phyloP scores from a whole-genome alignment of 2,888 invertebrate species.

The Drosophila tripunctata region DNA sequence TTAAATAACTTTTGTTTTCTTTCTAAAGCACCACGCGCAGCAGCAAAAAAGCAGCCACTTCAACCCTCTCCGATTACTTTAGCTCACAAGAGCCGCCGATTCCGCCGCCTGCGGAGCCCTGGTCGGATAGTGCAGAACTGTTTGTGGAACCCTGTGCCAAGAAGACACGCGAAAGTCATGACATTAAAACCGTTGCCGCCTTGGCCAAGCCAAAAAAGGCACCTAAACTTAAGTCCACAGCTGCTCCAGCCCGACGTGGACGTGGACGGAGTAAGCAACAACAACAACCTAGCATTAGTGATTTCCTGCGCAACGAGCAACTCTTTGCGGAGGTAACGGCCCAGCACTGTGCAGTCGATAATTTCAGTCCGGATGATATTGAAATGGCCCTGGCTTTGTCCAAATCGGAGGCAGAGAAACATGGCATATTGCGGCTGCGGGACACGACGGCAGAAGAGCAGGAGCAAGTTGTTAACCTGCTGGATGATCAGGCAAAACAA shows the following conservation, averaged over 20 bases:
- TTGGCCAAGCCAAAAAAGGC: slow-evolving; percentile 64
- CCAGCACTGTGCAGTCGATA: slow-evolving; percentile 83
- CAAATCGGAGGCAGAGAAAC: slow-evolving; percentile 85
- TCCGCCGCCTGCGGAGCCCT: no score
- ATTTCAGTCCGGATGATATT: slow-evolving; percentile 88
- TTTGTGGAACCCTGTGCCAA: slow-evolving; percentile 35
- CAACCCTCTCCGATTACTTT: slow-evolving; percentile 71
- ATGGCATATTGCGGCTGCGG: slow-evolving; percentile 30
- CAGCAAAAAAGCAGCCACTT: slow-evolving; percentile 27
- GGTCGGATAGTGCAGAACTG: no score
- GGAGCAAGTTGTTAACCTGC: slow-evolving; percentile 44
- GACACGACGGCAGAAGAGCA: slow-evolving; percentile 43
- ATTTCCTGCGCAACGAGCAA: slow-evolving; percentile 81
- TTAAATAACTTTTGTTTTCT: slow-evolving; percentile 35
- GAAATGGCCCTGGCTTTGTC: slow-evolving; percentile 89
- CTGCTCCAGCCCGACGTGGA: slow-evolving; percentile 20
- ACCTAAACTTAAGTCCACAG: slow-evolving; percentile 59
- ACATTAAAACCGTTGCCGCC: slow-evolving; percentile 50
- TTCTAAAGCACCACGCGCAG: slow-evolving; percentile 63
- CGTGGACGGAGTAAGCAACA: slow-evolving; percentile 63
- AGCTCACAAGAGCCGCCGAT: slow-evolving; percentile 43
- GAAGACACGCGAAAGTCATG: slow-evolving; percentile 39
- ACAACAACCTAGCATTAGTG: slow-evolving; percentile 78
- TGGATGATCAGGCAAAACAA: slow-evolving; percentile 45
- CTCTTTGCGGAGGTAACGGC: slow-evolving; percentile 81